Evolutionary conservation across 1,140 invertebrate species (phyloP).

Genomic region (Sycophila sp.): DNA sequence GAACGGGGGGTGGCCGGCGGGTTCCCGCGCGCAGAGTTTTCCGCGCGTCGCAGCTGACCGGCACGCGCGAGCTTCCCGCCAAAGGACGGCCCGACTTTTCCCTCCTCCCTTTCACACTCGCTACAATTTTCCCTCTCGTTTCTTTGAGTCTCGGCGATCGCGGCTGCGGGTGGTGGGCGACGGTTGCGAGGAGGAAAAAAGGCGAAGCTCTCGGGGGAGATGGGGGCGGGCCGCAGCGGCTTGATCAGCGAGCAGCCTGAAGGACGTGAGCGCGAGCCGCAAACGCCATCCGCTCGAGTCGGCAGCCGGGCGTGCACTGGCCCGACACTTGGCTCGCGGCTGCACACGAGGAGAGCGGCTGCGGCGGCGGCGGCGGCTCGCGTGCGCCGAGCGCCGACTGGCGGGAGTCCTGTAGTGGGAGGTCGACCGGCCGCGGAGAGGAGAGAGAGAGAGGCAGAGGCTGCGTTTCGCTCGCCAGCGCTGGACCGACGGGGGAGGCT

Average conservation of each 20-base stretch:
- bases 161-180: too few relatives aligned
- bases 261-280: constrained; percentile 47
- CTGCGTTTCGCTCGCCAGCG: too few relatives aligned
- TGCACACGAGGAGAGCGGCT: not conserved
- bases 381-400: not conserved
- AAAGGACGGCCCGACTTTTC: not conserved
- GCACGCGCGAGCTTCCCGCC: constrained; percentile 42
- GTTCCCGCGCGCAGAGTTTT: too few relatives aligned
- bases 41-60: constrained; percentile 42
- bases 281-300: constrained; percentile 62
- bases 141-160: too few relatives aligned
- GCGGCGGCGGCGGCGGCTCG: not conserved
- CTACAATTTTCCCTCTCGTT: too few relatives aligned
- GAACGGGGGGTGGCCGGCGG: too few relatives aligned
- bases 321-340: constrained; percentile 37
- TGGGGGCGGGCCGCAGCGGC: not conserved
- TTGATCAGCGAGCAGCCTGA: not conserved
- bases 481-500: too few relatives aligned
- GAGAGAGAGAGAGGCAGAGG: too few relatives aligned
- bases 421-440: not conserved
- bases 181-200: not conserved
- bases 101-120: too few relatives aligned
- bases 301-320: constrained; percentile 66
- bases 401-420: not conserved
- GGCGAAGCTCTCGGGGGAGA: not conserved